Evolutionary conservation across 1,140 invertebrate genomes (phyloP).

Genomic region (Oncopeltus fasciatus): DNA sequence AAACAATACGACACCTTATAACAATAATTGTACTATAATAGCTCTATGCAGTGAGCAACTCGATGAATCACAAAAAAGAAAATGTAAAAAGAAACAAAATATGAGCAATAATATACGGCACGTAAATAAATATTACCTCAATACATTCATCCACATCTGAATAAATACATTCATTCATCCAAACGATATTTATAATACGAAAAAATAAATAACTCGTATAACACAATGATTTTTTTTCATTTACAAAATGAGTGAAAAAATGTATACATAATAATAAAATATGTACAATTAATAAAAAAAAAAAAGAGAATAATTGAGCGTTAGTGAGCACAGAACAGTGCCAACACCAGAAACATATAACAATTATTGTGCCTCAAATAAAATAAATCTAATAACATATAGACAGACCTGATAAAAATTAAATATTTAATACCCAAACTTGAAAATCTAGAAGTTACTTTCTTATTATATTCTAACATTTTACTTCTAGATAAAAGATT

Average conservation of each 20-base stretch:
- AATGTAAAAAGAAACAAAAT: not conserved
- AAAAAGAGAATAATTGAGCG: not conserved
- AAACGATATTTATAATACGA: not conserved
- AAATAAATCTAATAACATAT: not conserved
- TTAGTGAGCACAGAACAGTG: not conserved
- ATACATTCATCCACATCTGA: not conserved
- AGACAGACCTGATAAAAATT: not conserved
- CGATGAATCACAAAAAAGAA: not conserved
- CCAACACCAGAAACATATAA: not conserved
- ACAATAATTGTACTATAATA: not conserved
- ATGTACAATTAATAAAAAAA: not conserved
- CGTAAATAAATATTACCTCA: not conserved
- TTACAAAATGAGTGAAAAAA: not conserved
- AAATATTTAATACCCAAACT: not conserved
- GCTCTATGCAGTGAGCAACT: not conserved
- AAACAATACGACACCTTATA: not conserved
- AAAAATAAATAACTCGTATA: not conserved
- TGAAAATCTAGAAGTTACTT: not conserved
- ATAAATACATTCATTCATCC: not conserved
- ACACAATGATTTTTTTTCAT: not conserved
- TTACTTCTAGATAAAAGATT: not conserved
- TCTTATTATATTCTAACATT: not conserved
- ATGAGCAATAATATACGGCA: not conserved
- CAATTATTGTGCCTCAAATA: not conserved
- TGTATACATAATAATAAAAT: not conserved